Evolutionary conservation across 2,888 invertebrate species (phyloP).

Genomic region (Poecilus cupreus): DNA sequence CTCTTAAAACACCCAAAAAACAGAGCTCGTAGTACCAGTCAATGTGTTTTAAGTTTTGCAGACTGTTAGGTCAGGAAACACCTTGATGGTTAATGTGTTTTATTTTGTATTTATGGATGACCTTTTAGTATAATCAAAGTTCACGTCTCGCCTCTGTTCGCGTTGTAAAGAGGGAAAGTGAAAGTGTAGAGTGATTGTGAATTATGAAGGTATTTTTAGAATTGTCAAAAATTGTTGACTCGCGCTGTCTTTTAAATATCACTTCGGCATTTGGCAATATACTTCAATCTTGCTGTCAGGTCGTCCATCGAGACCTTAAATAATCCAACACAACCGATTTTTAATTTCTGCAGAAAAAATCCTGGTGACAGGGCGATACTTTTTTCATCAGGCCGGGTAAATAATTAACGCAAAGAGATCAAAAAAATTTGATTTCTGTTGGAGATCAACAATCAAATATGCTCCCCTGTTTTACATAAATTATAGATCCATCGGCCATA

Average conservation of each 20-base stretch:
- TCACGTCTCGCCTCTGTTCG: neutral
- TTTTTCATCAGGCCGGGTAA: constrained; percentile 35
- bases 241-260: constrained; percentile 26
- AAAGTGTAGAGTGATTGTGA: constrained; percentile 12
- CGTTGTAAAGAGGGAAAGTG: neutral
- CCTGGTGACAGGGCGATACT: constrained; percentile 25
- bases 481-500: constrained; percentile 18
- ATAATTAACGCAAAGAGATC: constrained; percentile 42
- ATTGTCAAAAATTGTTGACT: constrained; percentile 31
- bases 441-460: constrained; percentile 42
- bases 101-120: too few relatives aligned
- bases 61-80: too few relatives aligned
- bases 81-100: too few relatives aligned
- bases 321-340: constrained; percentile 40
- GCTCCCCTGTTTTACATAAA: constrained; percentile 44
- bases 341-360: constrained; percentile 42
- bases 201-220: constrained; percentile 25
- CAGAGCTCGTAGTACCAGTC: too few relatives aligned
- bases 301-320: constrained; percentile 40
- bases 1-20: too few relatives aligned
- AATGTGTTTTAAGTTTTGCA: too few relatives aligned
- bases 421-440: constrained; percentile 34
- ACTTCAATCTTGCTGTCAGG: constrained; percentile 25
- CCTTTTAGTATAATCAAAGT: neutral
- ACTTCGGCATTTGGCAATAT: constrained; percentile 15